Evolutionary conservation across 1,140 invertebrate species (phyloP).

Genomic region (Listronotus oregonensis): DNA sequence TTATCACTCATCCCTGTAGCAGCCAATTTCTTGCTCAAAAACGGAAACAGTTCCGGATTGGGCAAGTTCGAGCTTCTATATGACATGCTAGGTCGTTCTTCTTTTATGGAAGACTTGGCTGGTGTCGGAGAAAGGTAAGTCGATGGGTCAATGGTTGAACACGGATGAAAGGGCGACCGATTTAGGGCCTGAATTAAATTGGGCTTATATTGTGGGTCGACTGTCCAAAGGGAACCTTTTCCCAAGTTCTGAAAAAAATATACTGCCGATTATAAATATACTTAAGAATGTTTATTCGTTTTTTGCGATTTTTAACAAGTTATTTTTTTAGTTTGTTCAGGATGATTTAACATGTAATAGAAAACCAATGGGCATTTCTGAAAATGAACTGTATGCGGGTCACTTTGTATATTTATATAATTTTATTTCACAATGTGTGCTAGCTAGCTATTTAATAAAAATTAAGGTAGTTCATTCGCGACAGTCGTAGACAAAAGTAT

Average conservation of each 20-base stretch:
- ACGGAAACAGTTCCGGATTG: slow-evolving; percentile 78
- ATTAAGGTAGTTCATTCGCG: no score
- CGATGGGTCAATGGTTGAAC: slow-evolving; percentile 59
- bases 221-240: slow-evolving; percentile 94
- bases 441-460: no score
- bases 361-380: no score
- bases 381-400: no score
- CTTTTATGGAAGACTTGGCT: slow-evolving; percentile 11
- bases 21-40: slow-evolving; percentile 70
- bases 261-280: no score
- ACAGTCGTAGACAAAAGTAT: no score
- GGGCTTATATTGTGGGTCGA: slow-evolving; percentile 85
- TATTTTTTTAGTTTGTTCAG: no score
- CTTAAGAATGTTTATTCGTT: no score
- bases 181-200: slow-evolving; percentile 84
- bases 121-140: slow-evolving; percentile 36
- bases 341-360: no score
- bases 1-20: slow-evolving; percentile 49
- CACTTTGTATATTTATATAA: no score
- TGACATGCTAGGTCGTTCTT: slow-evolving; percentile 43
- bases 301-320: no score
- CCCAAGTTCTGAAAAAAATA: slow-evolving; percentile 76
- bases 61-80: slow-evolving; percentile 60
- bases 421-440: no score
- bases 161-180: slow-evolving; percentile 82